Conservation (phyloP, 2,113 vertebrate species). For the Porphyrio hochstetteri region DNA sequence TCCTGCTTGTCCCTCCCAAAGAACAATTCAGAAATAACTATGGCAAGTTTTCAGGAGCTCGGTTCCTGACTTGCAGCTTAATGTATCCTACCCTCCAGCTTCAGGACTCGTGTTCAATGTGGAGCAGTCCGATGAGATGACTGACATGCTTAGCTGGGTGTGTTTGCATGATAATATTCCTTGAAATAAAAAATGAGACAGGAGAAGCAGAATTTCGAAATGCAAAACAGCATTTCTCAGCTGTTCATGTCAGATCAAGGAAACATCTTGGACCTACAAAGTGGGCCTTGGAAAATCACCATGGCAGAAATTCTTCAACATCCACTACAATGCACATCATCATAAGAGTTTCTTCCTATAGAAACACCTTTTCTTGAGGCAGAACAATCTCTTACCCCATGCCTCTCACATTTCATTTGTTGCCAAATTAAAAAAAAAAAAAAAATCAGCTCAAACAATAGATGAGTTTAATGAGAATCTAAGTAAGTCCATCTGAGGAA, state of each 20-base stretch:
- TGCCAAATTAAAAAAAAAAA: background rate
- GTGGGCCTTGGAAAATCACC: background rate
- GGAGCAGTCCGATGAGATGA: background rate
- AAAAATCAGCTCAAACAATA: background rate
- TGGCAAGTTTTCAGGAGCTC: background rate
- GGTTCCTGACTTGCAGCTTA: background rate
- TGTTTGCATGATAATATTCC: background rate
- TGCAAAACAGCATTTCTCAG: background rate
- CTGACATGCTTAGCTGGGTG: background rate
- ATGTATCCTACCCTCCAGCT: background rate
- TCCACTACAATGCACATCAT: background rate
- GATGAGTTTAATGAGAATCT: background rate
- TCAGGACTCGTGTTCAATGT: background rate
- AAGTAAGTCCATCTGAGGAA: background rate
- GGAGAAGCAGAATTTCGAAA: background rate
- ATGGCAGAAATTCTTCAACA: background rate
- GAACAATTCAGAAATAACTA: background rate
- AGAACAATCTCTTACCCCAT: background rate
- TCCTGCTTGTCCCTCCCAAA: background rate
- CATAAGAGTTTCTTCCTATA: background rate
- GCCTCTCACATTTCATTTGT: background rate
- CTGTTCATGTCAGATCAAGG: background rate
- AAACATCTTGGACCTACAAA: background rate
- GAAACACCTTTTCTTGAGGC: background rate
- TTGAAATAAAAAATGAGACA: background rate